Evolutionary conservation across 2,113 vertebrate species (phyloP), one percentile per base, ranked within the genome.

Genomic region (Pundamilia nyererei): DNA sequence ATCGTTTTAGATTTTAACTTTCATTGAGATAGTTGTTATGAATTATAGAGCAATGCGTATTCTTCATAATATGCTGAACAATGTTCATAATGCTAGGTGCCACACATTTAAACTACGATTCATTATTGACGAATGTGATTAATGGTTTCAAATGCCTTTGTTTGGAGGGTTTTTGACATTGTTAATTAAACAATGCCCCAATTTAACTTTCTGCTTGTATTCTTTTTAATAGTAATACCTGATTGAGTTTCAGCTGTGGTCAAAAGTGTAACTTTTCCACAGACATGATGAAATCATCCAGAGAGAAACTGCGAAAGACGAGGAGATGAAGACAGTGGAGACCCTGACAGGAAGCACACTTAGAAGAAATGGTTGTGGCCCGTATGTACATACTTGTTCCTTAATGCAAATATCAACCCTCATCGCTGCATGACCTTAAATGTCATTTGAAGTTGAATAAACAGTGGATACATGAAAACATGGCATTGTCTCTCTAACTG

Each of bases 201-300:
- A 38, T 38, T 21, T 38, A 38, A 21, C 62, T 68, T 13, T 21
- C 60, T 68, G 11, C 33, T 47, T 75, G 15, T 75, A 75, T 49
- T 75, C 3, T 19, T 75, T 75, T 47, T 19, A 29, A 26, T 75
- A 75, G 29, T 47, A 47, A 75, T 75, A 75, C 42, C 15, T 19
- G 70, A 49, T 49, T 47, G 70, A 26, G 9, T 75, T 75, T 31
- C 42, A 77, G 70, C 6, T 77, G 15, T 77, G 42, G 6, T 77
- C 6, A 77, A 31, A 77, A 51, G 10, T 77, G 72, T 77, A 77
- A 75, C 77, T 70, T n/a, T 68, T 84, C 42, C 45, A 4, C 17
- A 97, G 96, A 86, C 93, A 75, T 9, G 96, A 97, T 84, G 95
- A 96, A 65, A 51, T 92, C 42, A 93, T 96, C 68, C 94, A 95